Base-by-base conservation (phyloP, 2,888 invertebrate genomes). In the Crioceris asparagi region DNA sequence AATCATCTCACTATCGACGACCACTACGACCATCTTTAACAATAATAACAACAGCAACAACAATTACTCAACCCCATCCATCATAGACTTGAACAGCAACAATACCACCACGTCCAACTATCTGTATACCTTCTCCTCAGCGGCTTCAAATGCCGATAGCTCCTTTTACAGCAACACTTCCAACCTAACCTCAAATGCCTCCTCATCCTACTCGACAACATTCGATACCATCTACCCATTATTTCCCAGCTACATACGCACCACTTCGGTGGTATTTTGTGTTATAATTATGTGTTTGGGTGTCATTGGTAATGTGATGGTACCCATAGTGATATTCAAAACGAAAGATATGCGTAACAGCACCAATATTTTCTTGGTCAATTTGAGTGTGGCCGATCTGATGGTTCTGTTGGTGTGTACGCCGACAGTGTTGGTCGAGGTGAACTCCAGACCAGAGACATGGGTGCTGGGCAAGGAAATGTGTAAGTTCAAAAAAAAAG, bases 261-360 rank as follows among this genome's bases (percentile, higher is more conserved):
- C 82, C 36, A 84, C 85, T 2, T 90, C 91, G 7, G 90, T 91
- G 75, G 74, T 84, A 16, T 79, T 90, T 53, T 92, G 91, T 65
- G 80, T 85, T 55, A 71, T 83, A 48, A 86, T 93, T 52, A 84
- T 93, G 77, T 75, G 86, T 56, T 69, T 92, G 50, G 93, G 93
- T 23, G 84, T 91, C 44, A 77, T 90, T 47, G 93, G 93, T 15
- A 94, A 94, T 60, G 74, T 90, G 44, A 85, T 93, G 79, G 93
- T 92, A 58, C 90, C 91, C 21, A 77, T 91, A 56, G 92, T 94
- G 50, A 90, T 93, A 49, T 72, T 88, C 57, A 83, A 84, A 62
- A 88, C 88, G 34, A 87, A 88, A 61, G 91, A 93, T 61, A 87
- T 93, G 87, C 74, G 90, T 56, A 92, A 90, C 59, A 90, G 92